Base-by-base conservation (phyloP, 2,113 vertebrate genomes). In the Myxocyprinus asiaticus region DNA sequence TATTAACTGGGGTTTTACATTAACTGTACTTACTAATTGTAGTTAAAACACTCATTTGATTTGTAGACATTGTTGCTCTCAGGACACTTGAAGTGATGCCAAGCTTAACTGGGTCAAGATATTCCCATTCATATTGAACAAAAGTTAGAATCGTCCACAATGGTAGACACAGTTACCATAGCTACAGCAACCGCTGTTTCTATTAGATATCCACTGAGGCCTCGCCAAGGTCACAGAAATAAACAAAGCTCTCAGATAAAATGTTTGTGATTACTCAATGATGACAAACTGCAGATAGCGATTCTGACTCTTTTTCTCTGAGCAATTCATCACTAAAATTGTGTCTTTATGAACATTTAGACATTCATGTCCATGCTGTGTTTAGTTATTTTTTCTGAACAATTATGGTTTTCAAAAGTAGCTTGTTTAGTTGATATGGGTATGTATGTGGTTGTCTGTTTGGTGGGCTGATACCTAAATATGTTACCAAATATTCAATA, bases 91-190 rank as follows among this genome's bases (percentile, higher is more conserved):
- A 44, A 66, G 22, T 72, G n/a, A 77, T 43, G 67, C 59, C 53
- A 62, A 42, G 47, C 11, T 79, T 64, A 73, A 81, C 74, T 69
- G 64, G 56, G 53, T 70, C 62, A n/a, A 76, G 56, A 79, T 56
- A 76, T 70, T 62, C 61, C 66, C 62, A 71, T 81, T 84, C 68
- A 81, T n/a, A 44, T 33, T 33, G 11, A 55, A 81, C 70, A 84
- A 79, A 84, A 81, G 79, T 84, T 78, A 7, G 66, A 65, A 81
- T 76, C 58, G 45, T 75, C 63, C 70, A 77, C 67, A 72, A 53
- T 45, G 47, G 55, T 80, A 68, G 11, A 70, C 78, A 75, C 74
- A 56, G 83, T 84, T 84, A 84, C 83, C 72, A 84, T 81, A 81
- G 83, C 70, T 81, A 84, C 80, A 45, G 79, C 70, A 71, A 76